Percentiles rank a stretch among this genome's conserved stretches.
phyloP scores from a whole-genome alignment of 2,113 vertebrate genomes.

The Redunca redunca region DNA sequence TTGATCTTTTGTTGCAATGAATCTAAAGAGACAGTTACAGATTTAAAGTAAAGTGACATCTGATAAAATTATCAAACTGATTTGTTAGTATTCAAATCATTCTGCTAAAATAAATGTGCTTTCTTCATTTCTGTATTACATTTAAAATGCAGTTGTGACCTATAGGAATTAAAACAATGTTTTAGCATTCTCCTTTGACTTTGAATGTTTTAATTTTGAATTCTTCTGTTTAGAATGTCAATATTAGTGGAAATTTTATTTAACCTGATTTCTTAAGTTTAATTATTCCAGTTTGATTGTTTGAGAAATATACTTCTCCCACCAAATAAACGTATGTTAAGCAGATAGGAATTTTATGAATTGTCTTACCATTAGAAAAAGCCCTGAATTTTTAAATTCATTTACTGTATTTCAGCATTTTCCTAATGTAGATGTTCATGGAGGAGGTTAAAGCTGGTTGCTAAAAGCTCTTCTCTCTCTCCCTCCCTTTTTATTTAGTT shows the following conservation, averaged over 20 bases:
- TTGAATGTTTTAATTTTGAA: slow-evolving; percentile 7
- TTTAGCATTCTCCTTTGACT: neutral
- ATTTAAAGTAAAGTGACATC: slow-evolving; percentile 27
- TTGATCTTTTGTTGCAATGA: neutral
- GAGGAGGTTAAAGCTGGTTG: neutral
- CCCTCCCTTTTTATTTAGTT: neutral
- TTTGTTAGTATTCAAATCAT: neutral
- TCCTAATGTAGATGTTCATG: neutral
- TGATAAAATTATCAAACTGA: neutral
- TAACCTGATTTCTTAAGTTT: slow-evolving; percentile 23
- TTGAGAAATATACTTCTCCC: neutral
- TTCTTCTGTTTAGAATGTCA: neutral
- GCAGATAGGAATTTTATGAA: neutral
- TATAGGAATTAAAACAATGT: neutral
- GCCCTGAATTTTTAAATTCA: neutral
- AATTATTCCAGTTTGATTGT: neutral
- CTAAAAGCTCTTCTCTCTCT: neutral
- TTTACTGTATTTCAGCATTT: neutral
- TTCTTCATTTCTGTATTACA: neutral
- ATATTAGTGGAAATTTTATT: neutral
- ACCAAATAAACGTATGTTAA: neutral
- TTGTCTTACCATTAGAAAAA: neutral
- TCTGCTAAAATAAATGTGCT: neutral
- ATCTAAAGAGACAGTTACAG: neutral
- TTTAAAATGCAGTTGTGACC: neutral